Evolutionary conservation across 2,888 invertebrate genomes (phyloP).

Genomic region (Chouioia cunea): DNA sequence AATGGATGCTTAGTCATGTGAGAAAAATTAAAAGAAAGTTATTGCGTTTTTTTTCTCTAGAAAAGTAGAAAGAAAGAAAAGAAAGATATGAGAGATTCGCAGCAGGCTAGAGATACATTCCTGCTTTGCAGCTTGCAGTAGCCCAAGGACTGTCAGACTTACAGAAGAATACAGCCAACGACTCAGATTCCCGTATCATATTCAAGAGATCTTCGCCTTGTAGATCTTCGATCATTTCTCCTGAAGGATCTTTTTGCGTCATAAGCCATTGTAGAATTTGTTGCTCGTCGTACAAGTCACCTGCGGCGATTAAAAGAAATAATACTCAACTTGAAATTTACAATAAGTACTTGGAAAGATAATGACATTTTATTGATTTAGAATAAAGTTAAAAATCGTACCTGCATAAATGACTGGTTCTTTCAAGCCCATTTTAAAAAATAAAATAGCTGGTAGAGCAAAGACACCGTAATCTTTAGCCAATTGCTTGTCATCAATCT

Average conservation of each 20-base stretch:
- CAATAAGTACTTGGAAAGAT: neutral
- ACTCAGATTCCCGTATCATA: constrained; percentile 83
- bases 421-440: constrained; percentile 88
- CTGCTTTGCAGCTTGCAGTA: constrained; percentile 57
- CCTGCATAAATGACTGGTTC: constrained; percentile 94
- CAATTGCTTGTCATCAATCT: constrained; percentile 89
- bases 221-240: constrained; percentile 89
- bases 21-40: constrained; percentile 15
- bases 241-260: constrained; percentile 92
- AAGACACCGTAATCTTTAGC: constrained; percentile 91
- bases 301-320: constrained; percentile 64
- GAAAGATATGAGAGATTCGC: constrained; percentile 45
- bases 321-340: neutral
- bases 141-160: constrained; percentile 71
- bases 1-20: too few relatives aligned
- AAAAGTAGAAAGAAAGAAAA: constrained; percentile 20
- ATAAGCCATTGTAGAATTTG: constrained; percentile 91
- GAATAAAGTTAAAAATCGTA: constrained; percentile 62
- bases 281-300: constrained; percentile 88
- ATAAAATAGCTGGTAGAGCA: constrained; percentile 89
- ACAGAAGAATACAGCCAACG: constrained; percentile 94
- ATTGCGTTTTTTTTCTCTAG: neutral
- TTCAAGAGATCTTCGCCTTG: constrained; percentile 84
- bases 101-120: constrained; percentile 60
- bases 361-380: too few relatives aligned